phyloP scores from a whole-genome alignment of 2,888 invertebrate species.

The Pollenia labialis region DNA sequence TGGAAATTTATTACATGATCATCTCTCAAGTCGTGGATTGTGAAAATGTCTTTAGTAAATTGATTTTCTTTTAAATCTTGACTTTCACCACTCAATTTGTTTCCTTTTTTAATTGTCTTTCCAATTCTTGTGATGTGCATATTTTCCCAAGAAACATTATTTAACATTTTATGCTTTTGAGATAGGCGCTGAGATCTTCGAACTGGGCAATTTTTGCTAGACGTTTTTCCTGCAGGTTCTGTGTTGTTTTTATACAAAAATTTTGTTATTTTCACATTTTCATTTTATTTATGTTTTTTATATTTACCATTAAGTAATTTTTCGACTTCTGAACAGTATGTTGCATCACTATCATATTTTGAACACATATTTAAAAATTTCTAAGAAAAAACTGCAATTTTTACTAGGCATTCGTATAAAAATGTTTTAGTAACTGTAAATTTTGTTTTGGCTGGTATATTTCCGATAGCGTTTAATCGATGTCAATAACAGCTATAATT shows the following conservation, averaged over 20 bases:
- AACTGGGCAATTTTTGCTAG: not conserved
- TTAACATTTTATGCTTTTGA: not conserved
- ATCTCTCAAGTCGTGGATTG: not conserved
- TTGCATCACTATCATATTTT: slow-evolving; percentile 58
- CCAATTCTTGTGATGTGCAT: not conserved
- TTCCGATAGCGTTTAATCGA: not conserved
- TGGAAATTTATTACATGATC: not conserved
- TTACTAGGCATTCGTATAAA: not conserved
- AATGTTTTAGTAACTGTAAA: slow-evolving; percentile 22
- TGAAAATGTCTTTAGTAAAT: slow-evolving; percentile 1
- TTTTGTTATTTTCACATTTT: not conserved
- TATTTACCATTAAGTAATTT: slow-evolving; percentile 37
- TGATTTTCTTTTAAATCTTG: not conserved
- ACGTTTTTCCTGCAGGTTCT: not conserved
- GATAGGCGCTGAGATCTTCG: slow-evolving; percentile 28
- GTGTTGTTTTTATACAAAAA: not conserved
- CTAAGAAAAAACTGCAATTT: not conserved
- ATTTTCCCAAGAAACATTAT: not conserved
- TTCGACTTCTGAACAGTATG: slow-evolving; percentile 73
- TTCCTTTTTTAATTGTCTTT: not conserved
- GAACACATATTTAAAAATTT: slow-evolving; percentile 48
- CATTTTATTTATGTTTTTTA: not conserved
- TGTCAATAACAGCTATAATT: not conserved
- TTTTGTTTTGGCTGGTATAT: not conserved
- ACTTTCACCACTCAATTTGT: not conserved